Evolutionary conservation across 2,888 invertebrate genomes (phyloP).

Genomic region (Phengaris alcon): DNA sequence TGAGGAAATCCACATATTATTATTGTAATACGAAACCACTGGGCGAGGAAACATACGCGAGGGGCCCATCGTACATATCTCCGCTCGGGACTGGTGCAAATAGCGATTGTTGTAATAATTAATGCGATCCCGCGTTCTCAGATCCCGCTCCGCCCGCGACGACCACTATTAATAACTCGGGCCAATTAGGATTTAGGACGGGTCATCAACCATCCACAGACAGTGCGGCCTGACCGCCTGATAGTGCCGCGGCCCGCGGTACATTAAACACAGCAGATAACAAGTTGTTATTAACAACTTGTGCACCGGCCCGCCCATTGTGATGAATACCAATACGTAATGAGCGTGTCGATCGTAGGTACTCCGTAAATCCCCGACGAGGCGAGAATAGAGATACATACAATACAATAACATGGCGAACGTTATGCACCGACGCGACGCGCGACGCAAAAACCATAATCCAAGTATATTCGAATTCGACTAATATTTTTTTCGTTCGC

Average conservation of each 20-base stretch:
- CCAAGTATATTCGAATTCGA: neutral
- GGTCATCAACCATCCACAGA: neutral
- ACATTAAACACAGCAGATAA: neutral
- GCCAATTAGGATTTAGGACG: conserved; percentile 3
- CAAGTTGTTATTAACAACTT: neutral
- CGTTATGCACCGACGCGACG: neutral
- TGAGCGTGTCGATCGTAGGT: neutral
- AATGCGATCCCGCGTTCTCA: neutral
- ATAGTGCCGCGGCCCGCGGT: neutral
- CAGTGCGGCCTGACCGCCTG: neutral
- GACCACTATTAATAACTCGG: conserved; percentile 7
- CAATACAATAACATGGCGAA: neutral
- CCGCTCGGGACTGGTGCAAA: too few relatives aligned
- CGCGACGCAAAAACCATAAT: neutral
- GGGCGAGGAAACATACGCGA: neutral
- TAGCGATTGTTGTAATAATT: too few relatives aligned
- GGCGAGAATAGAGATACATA: neutral
- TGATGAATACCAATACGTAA: neutral
- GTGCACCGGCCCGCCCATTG: neutral
- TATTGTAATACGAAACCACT: neutral
- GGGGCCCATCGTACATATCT: neutral
- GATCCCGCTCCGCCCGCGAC: neutral
- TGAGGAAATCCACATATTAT: neutral
- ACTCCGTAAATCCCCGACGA: neutral
- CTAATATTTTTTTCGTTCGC: neutral